These are phyloP conservation scores for Karalla daura DNA, from an alignment of 2,797 vertebrate genomes.

Conservation along the genomic window DNA sequence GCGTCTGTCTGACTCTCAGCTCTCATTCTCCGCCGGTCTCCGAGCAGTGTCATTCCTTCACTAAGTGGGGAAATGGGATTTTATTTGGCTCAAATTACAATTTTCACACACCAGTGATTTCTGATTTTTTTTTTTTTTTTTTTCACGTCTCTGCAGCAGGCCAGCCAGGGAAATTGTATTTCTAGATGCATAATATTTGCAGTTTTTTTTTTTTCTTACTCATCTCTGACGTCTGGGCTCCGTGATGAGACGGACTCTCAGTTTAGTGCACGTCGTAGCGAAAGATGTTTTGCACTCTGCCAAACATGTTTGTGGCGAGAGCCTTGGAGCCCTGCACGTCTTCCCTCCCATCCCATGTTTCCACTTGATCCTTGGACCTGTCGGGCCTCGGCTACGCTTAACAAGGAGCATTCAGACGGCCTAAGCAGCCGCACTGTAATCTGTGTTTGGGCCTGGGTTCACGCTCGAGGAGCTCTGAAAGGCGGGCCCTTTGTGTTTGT, in stretches of 20 bases:
- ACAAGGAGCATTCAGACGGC: constrained; percentile 62
- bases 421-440: constrained; percentile 70
- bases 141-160: constrained; percentile 19
- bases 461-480: constrained; percentile 63
- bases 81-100: constrained; percentile 50
- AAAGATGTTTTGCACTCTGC: background rate
- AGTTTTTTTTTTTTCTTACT: constrained; percentile 6
- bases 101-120: constrained; percentile 32
- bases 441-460: constrained; percentile 61
- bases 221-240: background rate
- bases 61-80: constrained; percentile 39
- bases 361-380: constrained; percentile 61
- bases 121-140: constrained; percentile 36
- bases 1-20: constrained; percentile 15
- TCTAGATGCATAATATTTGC: constrained; percentile 25
- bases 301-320: no score
- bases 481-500: constrained; percentile 63
- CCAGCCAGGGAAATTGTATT: constrained; percentile 20
- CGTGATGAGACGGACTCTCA: background rate
- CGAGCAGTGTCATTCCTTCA: constrained; percentile 23
- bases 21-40: constrained; percentile 4
- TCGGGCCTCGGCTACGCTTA: constrained; percentile 46
- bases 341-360: constrained; percentile 4
- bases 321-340: background rate
- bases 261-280: no score